These are phyloP conservation scores for Todus mexicanus DNA, from an alignment of 2,797 vertebrate genomes.

Conservation along the genomic window DNA sequence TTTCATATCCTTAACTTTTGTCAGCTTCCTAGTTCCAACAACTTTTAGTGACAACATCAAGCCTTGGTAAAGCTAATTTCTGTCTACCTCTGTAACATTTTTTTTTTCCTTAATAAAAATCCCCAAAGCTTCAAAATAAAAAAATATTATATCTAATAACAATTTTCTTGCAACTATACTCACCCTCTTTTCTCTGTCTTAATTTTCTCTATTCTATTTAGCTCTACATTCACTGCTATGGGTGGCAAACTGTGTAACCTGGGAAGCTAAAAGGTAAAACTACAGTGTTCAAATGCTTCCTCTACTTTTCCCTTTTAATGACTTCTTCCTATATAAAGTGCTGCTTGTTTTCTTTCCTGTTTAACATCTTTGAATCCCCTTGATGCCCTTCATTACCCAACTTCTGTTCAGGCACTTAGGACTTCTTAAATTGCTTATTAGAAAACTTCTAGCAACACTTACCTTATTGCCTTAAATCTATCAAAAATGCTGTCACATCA, in stretches of 20 bases:
- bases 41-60: neutral
- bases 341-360: neutral
- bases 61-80: neutral
- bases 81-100: neutral
- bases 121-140: neutral
- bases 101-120: neutral
- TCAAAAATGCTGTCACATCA: conserved; percentile 16
- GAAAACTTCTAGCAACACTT: conserved; percentile 3
- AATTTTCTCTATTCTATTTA: neutral
- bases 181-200: neutral
- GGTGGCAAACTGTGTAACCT: neutral
- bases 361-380: conserved; percentile 17
- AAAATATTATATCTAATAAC: fast-evolving
- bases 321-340: neutral
- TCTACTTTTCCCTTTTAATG: neutral
- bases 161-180: neutral
- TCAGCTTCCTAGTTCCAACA: neutral
- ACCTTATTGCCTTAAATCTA: conserved; percentile 14
- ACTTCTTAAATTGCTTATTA: conserved; percentile 26
- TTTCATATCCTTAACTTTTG: neutral
- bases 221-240: neutral
- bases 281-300: neutral
- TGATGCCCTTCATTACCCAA: neutral
- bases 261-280: neutral
- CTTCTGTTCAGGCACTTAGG: neutral